Conservation (phyloP, 2,113 vertebrate genomes). For the Sander lucioperca region DNA sequence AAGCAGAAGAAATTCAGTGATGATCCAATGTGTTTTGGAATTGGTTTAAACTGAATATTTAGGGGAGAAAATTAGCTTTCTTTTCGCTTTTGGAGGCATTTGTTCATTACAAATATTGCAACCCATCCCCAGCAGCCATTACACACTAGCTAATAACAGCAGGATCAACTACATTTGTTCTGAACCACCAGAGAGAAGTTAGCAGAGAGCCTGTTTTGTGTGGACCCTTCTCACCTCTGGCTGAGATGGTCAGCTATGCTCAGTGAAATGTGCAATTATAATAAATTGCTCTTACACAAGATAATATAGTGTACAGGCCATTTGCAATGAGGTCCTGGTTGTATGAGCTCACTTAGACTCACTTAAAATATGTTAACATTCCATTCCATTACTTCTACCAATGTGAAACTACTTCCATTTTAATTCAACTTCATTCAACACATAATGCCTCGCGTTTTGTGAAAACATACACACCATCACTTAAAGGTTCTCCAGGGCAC, state of each 20-base stretch:
- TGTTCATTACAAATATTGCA: too few species aligned
- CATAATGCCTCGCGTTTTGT: not conserved
- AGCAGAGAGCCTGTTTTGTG: not conserved
- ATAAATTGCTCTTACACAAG: not conserved
- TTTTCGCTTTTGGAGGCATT: too few species aligned
- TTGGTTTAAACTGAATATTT: too few species aligned
- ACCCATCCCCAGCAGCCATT: not conserved
- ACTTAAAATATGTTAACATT: not conserved
- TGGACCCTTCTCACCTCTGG: not conserved
- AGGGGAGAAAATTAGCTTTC: too few species aligned
- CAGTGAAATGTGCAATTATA: not conserved
- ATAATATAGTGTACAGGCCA: not conserved
- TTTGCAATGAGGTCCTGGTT: not conserved
- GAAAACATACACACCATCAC: slow-evolving; percentile 46
- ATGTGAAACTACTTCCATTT: not conserved
- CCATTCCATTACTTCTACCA: not conserved
- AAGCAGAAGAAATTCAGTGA: too few species aligned
- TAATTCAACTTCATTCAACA: not conserved
- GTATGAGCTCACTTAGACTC: not conserved
- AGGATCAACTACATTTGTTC: not conserved
- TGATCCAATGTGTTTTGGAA: too few species aligned
- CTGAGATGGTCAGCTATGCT: slow-evolving; percentile 3
- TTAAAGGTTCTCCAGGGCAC: slow-evolving; percentile 43
- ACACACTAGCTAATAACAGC: not conserved
- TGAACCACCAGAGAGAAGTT: not conserved